A percentile compares a stretch with the other conserved stretches of the same genome.
Conservation (phyloP, 2,113 vertebrate genomes). For the Corythornis vintsioides region DNA sequence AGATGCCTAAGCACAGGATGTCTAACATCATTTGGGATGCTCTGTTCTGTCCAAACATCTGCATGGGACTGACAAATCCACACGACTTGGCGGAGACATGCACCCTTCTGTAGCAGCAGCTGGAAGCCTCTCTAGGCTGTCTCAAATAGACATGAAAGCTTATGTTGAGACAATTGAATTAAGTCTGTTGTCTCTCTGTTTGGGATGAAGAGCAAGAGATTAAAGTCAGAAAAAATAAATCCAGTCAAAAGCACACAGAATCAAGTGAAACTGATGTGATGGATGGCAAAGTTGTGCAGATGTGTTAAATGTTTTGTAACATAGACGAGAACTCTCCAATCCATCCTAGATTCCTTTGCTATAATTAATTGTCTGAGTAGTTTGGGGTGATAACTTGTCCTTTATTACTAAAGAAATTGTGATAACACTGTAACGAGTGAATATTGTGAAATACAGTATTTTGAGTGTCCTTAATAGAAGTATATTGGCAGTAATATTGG, state of each 20-base stretch:
- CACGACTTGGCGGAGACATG: fast-evolving
- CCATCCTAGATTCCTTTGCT: not conserved
- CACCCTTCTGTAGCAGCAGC: not conserved
- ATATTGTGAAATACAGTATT: not conserved
- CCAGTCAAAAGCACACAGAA: not conserved
- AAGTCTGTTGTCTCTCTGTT: not conserved
- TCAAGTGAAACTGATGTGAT: not conserved
- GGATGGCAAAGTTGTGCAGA: not conserved
- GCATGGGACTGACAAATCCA: not conserved
- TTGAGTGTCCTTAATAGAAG: not conserved
- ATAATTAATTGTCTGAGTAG: not conserved
- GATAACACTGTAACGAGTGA: not conserved
- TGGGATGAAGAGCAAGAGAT: not conserved
- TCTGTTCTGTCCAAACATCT: not conserved
- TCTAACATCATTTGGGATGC: not conserved
- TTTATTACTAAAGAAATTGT: not conserved
- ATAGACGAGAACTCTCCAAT: not conserved
- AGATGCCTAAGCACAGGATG: not conserved
- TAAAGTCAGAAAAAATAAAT: not conserved
- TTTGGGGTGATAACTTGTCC: not conserved
- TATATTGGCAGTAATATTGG: not conserved
- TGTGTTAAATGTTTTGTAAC: not conserved
- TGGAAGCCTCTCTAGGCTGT: not conserved
- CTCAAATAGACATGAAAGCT: not conserved
- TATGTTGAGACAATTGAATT: not conserved